Evolutionary conservation across 2,797 vertebrate species (phyloP).

Genomic region (Enteromius fasciolatus): DNA sequence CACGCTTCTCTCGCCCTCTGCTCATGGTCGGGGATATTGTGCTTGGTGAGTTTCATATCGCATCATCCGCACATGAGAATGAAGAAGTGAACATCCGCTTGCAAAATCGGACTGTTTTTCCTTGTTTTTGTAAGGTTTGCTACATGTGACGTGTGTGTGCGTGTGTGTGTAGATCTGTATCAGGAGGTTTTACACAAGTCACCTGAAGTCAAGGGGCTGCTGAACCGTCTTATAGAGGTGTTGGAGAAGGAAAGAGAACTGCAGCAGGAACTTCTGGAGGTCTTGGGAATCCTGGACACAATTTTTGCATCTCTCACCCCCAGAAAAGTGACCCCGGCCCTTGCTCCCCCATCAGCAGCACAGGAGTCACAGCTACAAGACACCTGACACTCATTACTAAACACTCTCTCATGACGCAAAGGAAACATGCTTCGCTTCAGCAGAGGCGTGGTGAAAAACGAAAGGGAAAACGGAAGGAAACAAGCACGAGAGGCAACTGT

Average conservation of each 20-base stretch:
- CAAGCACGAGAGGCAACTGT: background rate
- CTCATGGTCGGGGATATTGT: slow-evolving; percentile 86
- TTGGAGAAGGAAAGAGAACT: slow-evolving; percentile 89
- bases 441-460: background rate
- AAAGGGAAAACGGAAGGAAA: background rate
- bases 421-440: slow-evolving; percentile 12
- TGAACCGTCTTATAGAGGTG: slow-evolving; percentile 87
- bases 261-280: slow-evolving; percentile 89
- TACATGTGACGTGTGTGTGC: background rate
- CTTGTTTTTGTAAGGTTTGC: background rate
- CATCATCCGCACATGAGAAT: slow-evolving; percentile 50
- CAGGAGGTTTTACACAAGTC: slow-evolving; percentile 86
- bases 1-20: slow-evolving; percentile 86
- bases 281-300: slow-evolving; percentile 95
- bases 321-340: slow-evolving; percentile 71
- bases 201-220: slow-evolving; percentile 85
- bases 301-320: slow-evolving; percentile 88
- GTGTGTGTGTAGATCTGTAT: slow-evolving; percentile 84
- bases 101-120: background rate
- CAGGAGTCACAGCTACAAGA: slow-evolving; percentile 49
- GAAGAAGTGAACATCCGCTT: slow-evolving; percentile 11
- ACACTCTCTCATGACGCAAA: background rate
- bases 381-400: slow-evolving; percentile 17
- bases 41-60: slow-evolving; percentile 78
- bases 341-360: background rate